phyloP scores from a whole-genome alignment of 53 echinoderm and acorn worm genomes.

The Antedon mediterranea region DNA sequence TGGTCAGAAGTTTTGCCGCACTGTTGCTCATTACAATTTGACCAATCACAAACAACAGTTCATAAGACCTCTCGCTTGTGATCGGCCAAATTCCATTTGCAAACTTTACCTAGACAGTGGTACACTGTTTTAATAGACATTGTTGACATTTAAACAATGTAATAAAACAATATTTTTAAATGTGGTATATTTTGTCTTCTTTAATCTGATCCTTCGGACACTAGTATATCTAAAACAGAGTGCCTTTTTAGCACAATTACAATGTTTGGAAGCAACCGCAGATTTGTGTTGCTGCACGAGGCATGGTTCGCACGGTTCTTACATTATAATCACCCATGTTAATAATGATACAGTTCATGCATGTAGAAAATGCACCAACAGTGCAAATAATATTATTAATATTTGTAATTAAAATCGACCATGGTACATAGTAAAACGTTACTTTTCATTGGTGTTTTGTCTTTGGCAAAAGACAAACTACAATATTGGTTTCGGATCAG shows the following conservation, averaged over 20 bases:
- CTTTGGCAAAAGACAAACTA: not conserved
- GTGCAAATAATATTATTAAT: not conserved
- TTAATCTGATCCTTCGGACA: not conserved
- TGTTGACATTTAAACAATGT: not conserved
- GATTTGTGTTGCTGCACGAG: not conserved
- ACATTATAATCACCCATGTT: slow-evolving; percentile 1
- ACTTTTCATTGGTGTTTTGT: not conserved
- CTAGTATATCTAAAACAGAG: not conserved
- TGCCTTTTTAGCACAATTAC: not conserved
- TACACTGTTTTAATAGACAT: too few relatives aligned
- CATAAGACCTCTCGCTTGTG: too few relatives aligned
- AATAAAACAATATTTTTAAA: not conserved
- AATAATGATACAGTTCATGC: not conserved
- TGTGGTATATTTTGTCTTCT: not conserved
- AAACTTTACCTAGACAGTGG: too few relatives aligned
- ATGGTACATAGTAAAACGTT: not conserved
- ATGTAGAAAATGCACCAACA: not conserved
- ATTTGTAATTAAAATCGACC: not conserved
- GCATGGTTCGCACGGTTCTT: not conserved
- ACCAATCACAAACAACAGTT: too few relatives aligned
- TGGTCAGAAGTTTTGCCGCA: too few relatives aligned
- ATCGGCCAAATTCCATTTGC: too few relatives aligned
- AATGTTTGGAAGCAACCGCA: not conserved
- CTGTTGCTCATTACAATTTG: too few relatives aligned
- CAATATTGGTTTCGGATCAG: not conserved